Base-by-base conservation (phyloP, 1,140 invertebrate genomes). In the Ladona fulva region DNA sequence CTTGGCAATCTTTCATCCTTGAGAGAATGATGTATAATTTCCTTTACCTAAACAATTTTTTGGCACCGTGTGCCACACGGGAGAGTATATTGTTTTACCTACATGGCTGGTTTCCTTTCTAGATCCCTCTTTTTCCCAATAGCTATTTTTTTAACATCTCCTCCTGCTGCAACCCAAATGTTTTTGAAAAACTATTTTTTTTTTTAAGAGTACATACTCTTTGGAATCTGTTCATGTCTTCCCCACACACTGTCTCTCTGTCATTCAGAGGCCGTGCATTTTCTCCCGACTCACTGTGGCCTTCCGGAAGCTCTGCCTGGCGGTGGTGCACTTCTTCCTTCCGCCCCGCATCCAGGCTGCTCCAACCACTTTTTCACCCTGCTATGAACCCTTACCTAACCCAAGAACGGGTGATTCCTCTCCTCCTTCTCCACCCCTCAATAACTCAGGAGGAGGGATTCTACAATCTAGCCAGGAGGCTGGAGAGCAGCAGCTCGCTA, bases 221-320 rank as follows among this genome's bases (percentile, higher is more conserved):
- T 66, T 66, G 52, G 52, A 22, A 66, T 66, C 52, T 66, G 52
- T 66, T 66, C 52, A 66, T 66, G 14, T 66, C 52, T 16, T 66
- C 52, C 52, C 52, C 52, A 16, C 52, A 66, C 52, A 66, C 52
- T 66, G 16, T 66, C 52, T 66, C 52, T 66, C 52, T 66, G 52
- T 66, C 52, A 66, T 66, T 66, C 52, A 66, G 52, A 66, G 52
- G 52, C 52, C 52, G 52, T 66, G 52, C 52, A 16, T 66, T 19
- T 66, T 66, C 52, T 66, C 52, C 52, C 52, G 52, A 3, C 52
- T 66, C 14, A 66, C 52, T 66, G 52, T 66, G 52, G 52, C 52
- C 52, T 66, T 66, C 52, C 52, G 52, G 52, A 66, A 66, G 52
- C n/a, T 66, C 52, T 66, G 52, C 52, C 52, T 66, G 52, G 52